Percentiles rank a stretch among this genome's conserved stretches.
These are phyloP conservation scores for Lasius fuliginosus DNA, from an alignment of 2,888 invertebrate species.

Conservation along the genomic window DNA sequence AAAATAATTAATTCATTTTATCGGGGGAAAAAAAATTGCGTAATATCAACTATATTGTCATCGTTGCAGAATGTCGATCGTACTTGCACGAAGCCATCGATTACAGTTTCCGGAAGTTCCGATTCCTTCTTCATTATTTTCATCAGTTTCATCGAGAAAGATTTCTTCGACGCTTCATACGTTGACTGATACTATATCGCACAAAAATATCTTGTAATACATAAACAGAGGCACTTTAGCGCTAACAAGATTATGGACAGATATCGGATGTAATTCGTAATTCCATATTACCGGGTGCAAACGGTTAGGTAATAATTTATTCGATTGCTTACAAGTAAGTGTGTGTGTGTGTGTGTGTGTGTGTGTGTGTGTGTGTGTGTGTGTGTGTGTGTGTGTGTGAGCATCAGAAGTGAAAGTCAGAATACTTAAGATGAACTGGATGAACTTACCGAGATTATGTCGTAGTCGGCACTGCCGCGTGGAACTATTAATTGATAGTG, in stretches of 20 bases:
- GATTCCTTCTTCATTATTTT: constrained; percentile 62
- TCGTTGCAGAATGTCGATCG: background rate
- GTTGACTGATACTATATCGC: constrained; percentile 30
- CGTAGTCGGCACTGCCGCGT: constrained; percentile 71
- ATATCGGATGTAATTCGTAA: background rate
- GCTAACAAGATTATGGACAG: background rate
- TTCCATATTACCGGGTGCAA: background rate
- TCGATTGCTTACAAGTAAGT: background rate
- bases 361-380: too few relatives aligned
- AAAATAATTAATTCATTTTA: background rate
- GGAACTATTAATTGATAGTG: constrained; percentile 73
- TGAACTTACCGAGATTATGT: constrained; percentile 72
- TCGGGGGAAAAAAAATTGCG: background rate
- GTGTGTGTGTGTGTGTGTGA: too few relatives aligned
- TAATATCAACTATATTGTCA: background rate
- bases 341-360: too few relatives aligned
- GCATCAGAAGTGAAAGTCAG: constrained; percentile 41
- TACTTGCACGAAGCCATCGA: constrained; percentile 60
- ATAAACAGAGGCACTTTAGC: background rate
- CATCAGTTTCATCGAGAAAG: constrained; percentile 58
- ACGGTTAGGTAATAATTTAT: background rate
- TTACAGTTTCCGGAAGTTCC: constrained; percentile 60
- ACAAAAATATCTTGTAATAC: background rate
- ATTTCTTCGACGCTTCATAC: constrained; percentile 52
- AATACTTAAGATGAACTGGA: background rate